Evolutionary conservation across 2,888 invertebrate genomes (phyloP), one percentile per base, ranked within the genome.

Genomic region (Patella ulyssiponensis): DNA sequence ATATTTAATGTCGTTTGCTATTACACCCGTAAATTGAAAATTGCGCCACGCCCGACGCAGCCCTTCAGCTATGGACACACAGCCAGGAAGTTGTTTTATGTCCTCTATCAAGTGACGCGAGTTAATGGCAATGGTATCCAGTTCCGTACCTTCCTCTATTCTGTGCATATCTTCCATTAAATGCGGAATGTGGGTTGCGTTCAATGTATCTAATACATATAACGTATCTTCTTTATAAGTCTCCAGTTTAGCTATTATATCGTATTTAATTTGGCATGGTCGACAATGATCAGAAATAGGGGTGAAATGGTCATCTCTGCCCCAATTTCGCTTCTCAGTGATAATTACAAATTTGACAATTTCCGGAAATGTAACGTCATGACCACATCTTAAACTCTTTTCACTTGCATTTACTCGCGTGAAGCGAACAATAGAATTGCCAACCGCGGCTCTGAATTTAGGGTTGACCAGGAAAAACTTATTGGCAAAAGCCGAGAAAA

Each of bases 1-100:
- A 15, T 20, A 20, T 15, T 64, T 64, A 9, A 64, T 20, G 0
- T 64, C 20, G 2, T 15, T n/a, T 20, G n/a, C 20, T 64, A 64
- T 64, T 20, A 20, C n/a, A n/a, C 64, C 64, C n/a, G n/a, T 64
- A 20, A 64, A 20, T 64, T 64, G 64, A 64, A 64, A 64, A 64
- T 20, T 64, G 64, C 64, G 64, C 64, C 64, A 64, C n/a, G 12
- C 9, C 7, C 64, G 64, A 20, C 64, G 12, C 7, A 64, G 11
- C 20, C 20, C 20, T 64, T 64, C 64, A 64, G 64, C n/a, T 15
- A 15, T 64, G n/a, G 64, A 20, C 7, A 20, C n/a, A 3, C 64
- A 64, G 9, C 2, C 20, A 44, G 44, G 44, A 44, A 44, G 44
- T 44, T 44, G 1, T 44, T 44, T 44, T 44, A 44, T 44, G 9